A percentile compares a stretch with the other conserved stretches of the same genome.
Conservation (phyloP, 2,797 vertebrate genomes). For the Remorina albescens region DNA sequence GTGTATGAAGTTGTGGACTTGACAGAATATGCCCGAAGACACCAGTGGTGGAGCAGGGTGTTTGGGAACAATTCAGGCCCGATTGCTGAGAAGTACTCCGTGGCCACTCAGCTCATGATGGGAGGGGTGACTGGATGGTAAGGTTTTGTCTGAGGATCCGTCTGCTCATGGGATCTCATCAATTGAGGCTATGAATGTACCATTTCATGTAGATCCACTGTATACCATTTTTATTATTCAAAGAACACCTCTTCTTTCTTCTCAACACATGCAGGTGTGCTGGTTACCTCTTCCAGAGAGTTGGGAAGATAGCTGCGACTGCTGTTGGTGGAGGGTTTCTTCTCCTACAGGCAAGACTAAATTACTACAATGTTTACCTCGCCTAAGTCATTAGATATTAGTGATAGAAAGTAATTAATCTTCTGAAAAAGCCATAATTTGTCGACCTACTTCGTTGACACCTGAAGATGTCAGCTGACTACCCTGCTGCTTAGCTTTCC, state of each 20-base stretch:
- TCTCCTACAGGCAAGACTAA: slow-evolving; percentile 90
- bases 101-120: slow-evolving; percentile 97
- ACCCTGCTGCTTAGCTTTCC: slow-evolving; percentile 27
- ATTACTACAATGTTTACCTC: not conserved
- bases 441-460: not conserved
- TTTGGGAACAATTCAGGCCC: slow-evolving; percentile 96
- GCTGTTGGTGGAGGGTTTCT: slow-evolving; percentile 98
- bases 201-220: not conserved
- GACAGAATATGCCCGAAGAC: slow-evolving; percentile 94
- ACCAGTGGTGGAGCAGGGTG: slow-evolving; percentile 96
- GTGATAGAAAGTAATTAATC: not conserved
- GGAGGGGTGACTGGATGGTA: slow-evolving; percentile 97
- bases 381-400: not conserved
- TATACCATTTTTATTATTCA: not conserved
- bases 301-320: slow-evolving; percentile 97
- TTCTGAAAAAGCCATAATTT: not conserved
- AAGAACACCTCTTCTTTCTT: not conserved
- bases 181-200: not conserved
- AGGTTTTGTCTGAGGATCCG: slow-evolving; percentile 10
- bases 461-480: slow-evolving; percentile 22
- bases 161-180: not conserved
- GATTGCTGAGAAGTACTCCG: slow-evolving; percentile 97
- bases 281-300: slow-evolving; percentile 98
- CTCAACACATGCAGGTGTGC: slow-evolving; percentile 89
- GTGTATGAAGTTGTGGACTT: slow-evolving; percentile 97